phyloP scores from a whole-genome alignment of 2,888 invertebrate species.

The Strigamia crassipes region DNA sequence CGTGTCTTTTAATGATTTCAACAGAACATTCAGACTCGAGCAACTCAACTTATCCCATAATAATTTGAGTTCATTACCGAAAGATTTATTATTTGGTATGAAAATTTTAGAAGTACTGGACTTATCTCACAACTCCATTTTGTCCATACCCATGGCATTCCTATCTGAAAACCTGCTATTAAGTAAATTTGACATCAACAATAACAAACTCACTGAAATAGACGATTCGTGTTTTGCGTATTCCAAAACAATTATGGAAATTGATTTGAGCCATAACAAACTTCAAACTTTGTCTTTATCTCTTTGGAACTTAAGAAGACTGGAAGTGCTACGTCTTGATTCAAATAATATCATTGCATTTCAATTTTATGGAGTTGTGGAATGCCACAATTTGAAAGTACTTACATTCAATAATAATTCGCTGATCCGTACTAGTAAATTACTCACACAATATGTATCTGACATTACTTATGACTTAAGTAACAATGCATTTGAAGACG shows the following conservation, averaged over 20 bases:
- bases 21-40: background rate
- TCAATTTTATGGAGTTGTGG: too few relatives aligned
- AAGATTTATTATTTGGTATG: background rate
- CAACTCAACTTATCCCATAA: background rate
- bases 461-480: too few relatives aligned
- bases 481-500: too few relatives aligned
- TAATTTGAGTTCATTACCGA: background rate
- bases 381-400: too few relatives aligned
- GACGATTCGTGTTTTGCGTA: background rate
- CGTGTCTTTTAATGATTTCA: background rate
- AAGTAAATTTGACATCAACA: background rate
- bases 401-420: too few relatives aligned
- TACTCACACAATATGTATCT: too few relatives aligned
- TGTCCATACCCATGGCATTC: background rate
- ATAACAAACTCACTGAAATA: background rate
- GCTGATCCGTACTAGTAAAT: too few relatives aligned
- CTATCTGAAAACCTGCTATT: background rate
- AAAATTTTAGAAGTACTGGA: background rate
- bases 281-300: background rate
- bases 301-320: background rate
- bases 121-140: background rate
- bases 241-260: background rate
- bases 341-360: background rate
- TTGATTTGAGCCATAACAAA: background rate
- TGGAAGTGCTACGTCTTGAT: background rate